Conservation (phyloP, 2,797 vertebrate species). For the Halcyon leucocephala region DNA sequence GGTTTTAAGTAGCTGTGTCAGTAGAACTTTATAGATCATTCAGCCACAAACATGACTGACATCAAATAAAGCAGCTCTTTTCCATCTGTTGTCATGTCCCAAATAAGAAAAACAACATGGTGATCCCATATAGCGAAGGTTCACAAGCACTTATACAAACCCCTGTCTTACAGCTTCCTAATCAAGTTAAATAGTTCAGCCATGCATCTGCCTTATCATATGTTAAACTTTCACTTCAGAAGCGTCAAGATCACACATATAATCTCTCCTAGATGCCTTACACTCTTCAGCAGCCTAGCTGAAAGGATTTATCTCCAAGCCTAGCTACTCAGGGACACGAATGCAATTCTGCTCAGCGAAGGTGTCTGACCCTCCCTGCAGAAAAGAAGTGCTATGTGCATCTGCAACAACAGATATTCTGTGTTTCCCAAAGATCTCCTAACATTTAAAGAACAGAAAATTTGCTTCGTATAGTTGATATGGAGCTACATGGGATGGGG, state of each 20-base stretch:
- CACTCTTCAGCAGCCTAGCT: not conserved
- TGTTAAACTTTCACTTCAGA: not conserved
- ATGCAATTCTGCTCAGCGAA: not conserved
- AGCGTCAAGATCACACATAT: not conserved
- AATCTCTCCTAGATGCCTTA: not conserved
- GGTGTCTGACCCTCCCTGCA: not conserved
- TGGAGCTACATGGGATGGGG: not conserved
- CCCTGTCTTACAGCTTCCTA: not conserved
- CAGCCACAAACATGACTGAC: not conserved
- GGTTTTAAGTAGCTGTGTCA: not conserved
- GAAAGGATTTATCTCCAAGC: not conserved
- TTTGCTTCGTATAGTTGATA: too few relatives aligned
- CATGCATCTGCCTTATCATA: not conserved
- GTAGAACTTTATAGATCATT: not conserved
- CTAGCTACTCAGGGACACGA: not conserved
- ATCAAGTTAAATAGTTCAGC: not conserved
- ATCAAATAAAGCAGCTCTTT: not conserved
- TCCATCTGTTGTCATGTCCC: not conserved
- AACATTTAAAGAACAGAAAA: not conserved
- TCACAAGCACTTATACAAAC: not conserved
- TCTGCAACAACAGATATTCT: not conserved
- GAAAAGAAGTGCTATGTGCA: too few relatives aligned
- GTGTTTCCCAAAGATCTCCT: not conserved
- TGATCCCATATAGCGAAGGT: not conserved
- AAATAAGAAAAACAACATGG: not conserved